Base-by-base conservation (phyloP, 2,113 vertebrate genomes). In the Zosterops japonicus region DNA sequence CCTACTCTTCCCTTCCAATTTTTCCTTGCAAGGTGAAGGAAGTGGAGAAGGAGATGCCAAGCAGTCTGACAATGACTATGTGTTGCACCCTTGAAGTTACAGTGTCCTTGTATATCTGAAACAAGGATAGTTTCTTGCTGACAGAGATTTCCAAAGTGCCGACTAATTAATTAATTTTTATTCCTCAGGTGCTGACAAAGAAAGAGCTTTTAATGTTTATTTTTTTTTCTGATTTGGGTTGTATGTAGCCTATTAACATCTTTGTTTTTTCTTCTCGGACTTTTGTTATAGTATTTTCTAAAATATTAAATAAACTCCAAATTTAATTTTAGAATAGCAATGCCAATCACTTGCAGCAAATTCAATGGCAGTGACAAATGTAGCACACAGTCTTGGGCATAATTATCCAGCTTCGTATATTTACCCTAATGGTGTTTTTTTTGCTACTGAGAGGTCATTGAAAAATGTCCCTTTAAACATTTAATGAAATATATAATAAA, bases 141-240 rank as follows among this genome's bases (percentile, higher is more conserved):
- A 69, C 81, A 22, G 17, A 28, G 12, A 46, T 67, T 82, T 87
- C 29, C 60, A 74, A 72, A 74, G 14, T 25, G 13, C 25, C 19
- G 52, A 7, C 35, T 65, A 64, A 69, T 68, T 68, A 57, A 42
- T 85, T 78, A 5, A 21, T 69, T 81, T 70, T 39, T 79, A 39
- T 59, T 35, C 22, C 36, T 81, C 77, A 75, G 35, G 39, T 33
- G 14, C 25, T 65, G 59, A 67, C 29, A 71, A 63, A 27, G 7
- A 75, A 79, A 59, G 11, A 44, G 8, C 1, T 16, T 41, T 19
- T 2, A 1, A 1, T 39, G 10, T 10, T 36, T 1, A 31, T n/a
- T 36, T 27, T 59, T 36, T 90, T 77, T 65, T 12, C 47, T 35
- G 13, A 29, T 35, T 12, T 29, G 35, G 7, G 2, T 36, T 82